These are phyloP conservation scores for Dyspetes luteomarginatus DNA, from an alignment of 2,888 invertebrate species.

Conservation along the genomic window DNA sequence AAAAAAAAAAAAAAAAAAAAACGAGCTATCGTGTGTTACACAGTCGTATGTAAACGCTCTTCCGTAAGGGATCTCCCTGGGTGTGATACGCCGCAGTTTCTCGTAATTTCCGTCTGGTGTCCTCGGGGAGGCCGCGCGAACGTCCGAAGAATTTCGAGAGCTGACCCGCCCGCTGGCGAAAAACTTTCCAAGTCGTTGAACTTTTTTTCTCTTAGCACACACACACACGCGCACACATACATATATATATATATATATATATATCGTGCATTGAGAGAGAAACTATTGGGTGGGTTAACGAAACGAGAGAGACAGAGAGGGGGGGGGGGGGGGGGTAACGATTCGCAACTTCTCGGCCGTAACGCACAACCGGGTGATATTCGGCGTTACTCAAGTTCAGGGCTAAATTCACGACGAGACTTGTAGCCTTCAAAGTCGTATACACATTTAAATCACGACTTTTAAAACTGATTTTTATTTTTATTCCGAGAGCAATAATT, in stretches of 20 bases:
- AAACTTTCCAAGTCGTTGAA: constrained; percentile 80
- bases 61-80: constrained; percentile 66
- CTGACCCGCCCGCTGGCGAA: constrained; percentile 65
- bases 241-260: no score
- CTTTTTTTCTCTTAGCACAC: constrained; percentile 58
- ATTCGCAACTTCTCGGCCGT: constrained; percentile 49
- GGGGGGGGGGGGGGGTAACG: no score
- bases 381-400: constrained; percentile 75
- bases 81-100: constrained; percentile 58
- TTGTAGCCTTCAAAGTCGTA: not conserved
- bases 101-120: constrained; percentile 71
- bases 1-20: not conserved
- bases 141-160: constrained; percentile 76
- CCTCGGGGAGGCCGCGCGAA: constrained; percentile 55
- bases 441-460: not conserved
- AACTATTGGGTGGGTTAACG: constrained; percentile 52
- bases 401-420: constrained; percentile 64
- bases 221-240: no score
- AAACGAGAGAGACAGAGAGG: constrained; percentile 29
- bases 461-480: not conserved
- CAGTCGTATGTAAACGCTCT: not conserved
- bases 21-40: constrained; percentile 14
- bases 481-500: not conserved
- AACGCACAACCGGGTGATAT: constrained; percentile 49
- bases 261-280: constrained; percentile 56